Evolutionary conservation across 2,797 vertebrate genomes (phyloP), one percentile per base, ranked within the genome.

Genomic region (Emys orbicularis): DNA sequence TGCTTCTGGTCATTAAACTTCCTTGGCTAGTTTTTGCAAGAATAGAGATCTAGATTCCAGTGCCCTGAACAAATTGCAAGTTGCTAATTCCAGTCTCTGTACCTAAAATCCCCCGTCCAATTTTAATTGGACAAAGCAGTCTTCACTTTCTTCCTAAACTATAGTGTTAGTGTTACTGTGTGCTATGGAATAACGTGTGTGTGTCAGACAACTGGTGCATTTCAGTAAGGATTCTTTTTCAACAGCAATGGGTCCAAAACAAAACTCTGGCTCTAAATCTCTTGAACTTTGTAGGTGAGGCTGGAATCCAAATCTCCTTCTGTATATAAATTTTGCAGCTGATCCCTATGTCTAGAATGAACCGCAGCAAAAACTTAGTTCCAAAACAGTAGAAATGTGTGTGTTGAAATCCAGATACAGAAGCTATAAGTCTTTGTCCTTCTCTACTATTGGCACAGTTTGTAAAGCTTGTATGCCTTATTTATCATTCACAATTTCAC

Each of bases 391-490:
- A 68, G 72, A 82, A 82, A 53, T 41, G 6, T 50, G 5, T 12
- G 3, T 65, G 54, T 44, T 68, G 80, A 86, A 34, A n/a, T 59
- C 82, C 18, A 27, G 44, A 68, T n/a, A 50, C 6, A 31, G 9
- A 4, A 0, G 0, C 27, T 34, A 6, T 49, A 29, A 25, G 8
- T 82, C 18, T 59, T 27, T 25, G 15, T 31, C 44, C 41, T 81
- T 84, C 65, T 87, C 34, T n/a, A 49, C 44, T 50, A 54, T 57
- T 37, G n/a, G 41, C 3, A 3, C 19, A 79, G 23, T 72, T 77
- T 81, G 34, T 56, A 68, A 89, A 53, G 19, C 7, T 19, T 81
- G n/a, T 6, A 53, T 25, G 8, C 5, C 41, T 88, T 19, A 18
- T 21, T 4, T 41, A 47, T 83, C 37, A 21, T 44, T 27, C n/a